Base-by-base conservation (phyloP, 2,888 invertebrate genomes). In the Anthophora plumipes region DNA sequence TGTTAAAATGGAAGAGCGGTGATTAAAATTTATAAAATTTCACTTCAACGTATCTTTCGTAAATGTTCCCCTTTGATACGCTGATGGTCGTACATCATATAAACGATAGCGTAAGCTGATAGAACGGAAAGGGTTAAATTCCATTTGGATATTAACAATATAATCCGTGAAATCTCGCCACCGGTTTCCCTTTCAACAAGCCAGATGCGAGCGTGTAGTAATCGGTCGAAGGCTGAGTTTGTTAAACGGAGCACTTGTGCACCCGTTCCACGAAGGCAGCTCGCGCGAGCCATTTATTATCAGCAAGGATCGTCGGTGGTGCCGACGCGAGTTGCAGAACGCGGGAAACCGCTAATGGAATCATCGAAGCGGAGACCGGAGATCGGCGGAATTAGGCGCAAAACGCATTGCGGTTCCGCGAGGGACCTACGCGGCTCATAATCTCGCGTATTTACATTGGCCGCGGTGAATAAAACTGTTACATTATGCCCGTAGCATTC, bases 361-460 rank as follows among this genome's bases (percentile, higher is more conserved):
- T 79, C 80, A 70, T 80, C 74, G 74, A 46, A 46, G 69, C 79
- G 41, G 25, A 39, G 67, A 59, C 60, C 75, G 64, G 17, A 22
- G 57, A 80, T 68, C 72, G 52, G 75, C 46, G 75, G 73, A 84
- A 85, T 85, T 85, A 83, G 85, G 83, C 83, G 80, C 76, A 80
- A 69, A 83, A 78, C 67, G 74, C 60, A 73, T 63, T 72, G 73
- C 46, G 61, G 60, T 67, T 79, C 46, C 43, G 54, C 50, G 64
- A 41, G 46, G 76, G 69, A 69, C 68, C 64, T 57, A 63, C 57
- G 52, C 52, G 68, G 91, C 92, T 92, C 93, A 89, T 93, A 93
- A 93, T 89, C 90, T 92, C 84, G 86, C 88, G 91, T 93, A 92
- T 93, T 93, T 93, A 93, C 91, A 90, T 85, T 85, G 87, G 77